Evolutionary conservation across 2,797 vertebrate species (phyloP).

Genomic region (Molossus molossus): DNA sequence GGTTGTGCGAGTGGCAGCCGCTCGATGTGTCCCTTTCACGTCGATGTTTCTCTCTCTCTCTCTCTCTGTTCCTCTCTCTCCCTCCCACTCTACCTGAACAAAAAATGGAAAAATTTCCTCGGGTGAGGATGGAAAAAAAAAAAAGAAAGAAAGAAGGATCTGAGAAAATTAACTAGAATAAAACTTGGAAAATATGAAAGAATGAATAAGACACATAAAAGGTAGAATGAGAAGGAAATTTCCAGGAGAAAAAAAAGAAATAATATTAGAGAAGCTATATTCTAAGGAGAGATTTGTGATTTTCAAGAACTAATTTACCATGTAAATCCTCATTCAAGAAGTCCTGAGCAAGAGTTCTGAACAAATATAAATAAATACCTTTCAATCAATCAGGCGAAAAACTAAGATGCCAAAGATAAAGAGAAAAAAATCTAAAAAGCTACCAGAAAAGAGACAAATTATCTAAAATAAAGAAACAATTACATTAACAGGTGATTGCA

Average conservation of each 20-base stretch:
- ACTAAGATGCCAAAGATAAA: background rate
- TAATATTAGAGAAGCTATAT: background rate
- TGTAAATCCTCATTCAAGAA: background rate
- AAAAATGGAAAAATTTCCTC: too few species aligned
- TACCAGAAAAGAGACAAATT: background rate
- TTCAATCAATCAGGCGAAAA: background rate
- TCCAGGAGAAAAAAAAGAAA: background rate
- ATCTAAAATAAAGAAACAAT: background rate
- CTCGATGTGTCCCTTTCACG: too few species aligned
- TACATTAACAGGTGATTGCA: background rate
- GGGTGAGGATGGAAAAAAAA: too few species aligned
- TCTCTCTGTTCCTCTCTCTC: too few species aligned
- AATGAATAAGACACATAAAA: background rate
- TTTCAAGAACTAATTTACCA: background rate
- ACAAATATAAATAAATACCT: background rate
- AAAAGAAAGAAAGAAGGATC: too few species aligned
- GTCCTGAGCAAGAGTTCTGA: background rate
- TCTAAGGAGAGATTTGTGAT: slow-evolving; percentile 1
- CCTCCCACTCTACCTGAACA: too few species aligned
- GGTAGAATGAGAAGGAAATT: background rate
- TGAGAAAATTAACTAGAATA: background rate
- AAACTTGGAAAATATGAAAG: background rate
- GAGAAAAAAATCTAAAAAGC: background rate
- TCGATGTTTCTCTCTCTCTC: too few species aligned
- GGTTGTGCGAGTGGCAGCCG: too few species aligned